These are phyloP conservation scores for Gymnobelideus leadbeateri DNA, from an alignment of 2,113 vertebrate species.

Conservation along the genomic window DNA sequence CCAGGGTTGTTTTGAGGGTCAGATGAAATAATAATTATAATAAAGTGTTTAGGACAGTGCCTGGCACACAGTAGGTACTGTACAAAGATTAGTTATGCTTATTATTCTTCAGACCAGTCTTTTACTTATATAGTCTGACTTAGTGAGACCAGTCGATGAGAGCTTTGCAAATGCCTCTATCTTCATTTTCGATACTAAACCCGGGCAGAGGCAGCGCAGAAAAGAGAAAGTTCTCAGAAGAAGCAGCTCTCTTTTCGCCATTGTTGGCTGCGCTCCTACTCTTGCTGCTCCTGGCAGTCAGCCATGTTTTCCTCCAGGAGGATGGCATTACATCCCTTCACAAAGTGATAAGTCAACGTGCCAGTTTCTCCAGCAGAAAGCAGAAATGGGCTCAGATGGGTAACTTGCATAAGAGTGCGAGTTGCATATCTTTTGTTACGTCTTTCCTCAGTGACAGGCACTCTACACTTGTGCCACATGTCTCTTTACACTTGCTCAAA, in stretches of 20 bases:
- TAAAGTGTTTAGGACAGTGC: background rate
- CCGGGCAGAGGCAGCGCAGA: background rate
- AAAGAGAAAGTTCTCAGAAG: slow-evolving; percentile 47
- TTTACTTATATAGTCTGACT: slow-evolving; percentile 13
- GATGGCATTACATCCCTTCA: slow-evolving; percentile 11
- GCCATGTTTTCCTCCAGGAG: slow-evolving; percentile 29
- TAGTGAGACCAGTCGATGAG: slow-evolving; percentile 11
- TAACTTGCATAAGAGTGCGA: background rate
- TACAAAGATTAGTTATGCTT: background rate
- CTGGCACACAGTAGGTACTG: background rate
- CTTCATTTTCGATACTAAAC: slow-evolving; percentile 49
- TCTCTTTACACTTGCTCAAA: slow-evolving; percentile 18
- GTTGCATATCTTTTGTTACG: background rate
- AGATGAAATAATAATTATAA: background rate
- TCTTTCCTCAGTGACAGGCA: slow-evolving; percentile 14
- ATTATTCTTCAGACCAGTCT: background rate
- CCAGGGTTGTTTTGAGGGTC: background rate
- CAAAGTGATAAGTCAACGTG: background rate
- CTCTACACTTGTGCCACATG: slow-evolving; percentile 5
- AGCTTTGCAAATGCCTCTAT: slow-evolving; percentile 16
- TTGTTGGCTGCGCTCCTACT: slow-evolving; percentile 17
- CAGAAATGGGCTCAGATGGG: slow-evolving; percentile 39
- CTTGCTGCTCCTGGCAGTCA: slow-evolving; percentile 61
- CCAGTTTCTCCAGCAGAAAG: slow-evolving; percentile 16
- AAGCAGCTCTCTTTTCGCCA: slow-evolving; percentile 57